These are phyloP conservation scores for Barypeithes pellucidus DNA, from an alignment of 2,888 invertebrate genomes.

Conservation along the genomic window DNA sequence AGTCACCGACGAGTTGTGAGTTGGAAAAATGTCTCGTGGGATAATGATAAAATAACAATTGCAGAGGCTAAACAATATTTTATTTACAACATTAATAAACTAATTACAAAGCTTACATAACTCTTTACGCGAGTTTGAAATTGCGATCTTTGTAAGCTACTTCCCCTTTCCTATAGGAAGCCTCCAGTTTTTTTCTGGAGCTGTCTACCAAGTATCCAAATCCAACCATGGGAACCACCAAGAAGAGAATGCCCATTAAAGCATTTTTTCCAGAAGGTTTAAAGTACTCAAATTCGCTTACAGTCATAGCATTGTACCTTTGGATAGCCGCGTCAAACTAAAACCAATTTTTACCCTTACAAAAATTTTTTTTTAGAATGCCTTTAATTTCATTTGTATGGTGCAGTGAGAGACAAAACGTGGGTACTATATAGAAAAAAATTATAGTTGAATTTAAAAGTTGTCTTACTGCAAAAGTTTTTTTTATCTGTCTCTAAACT, in stretches of 20 bases:
- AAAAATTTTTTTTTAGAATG: too few species aligned
- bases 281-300: slow-evolving; percentile 78
- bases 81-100: slow-evolving; percentile 30
- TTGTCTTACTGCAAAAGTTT: too few species aligned
- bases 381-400: too few species aligned
- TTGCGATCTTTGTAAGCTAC: slow-evolving; percentile 83
- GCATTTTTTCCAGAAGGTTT: slow-evolving; percentile 74
- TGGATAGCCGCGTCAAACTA: slow-evolving; percentile 89
- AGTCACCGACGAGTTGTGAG: too few species aligned
- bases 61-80: slow-evolving; percentile 9
- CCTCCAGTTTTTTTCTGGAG: slow-evolving; percentile 74
- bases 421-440: too few species aligned
- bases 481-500: too few species aligned
- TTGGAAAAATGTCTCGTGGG: too few species aligned
- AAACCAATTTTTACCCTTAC: slow-evolving; percentile 63
- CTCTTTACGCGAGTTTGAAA: slow-evolving; percentile 78
- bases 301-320: slow-evolving; percentile 82
- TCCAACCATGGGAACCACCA: slow-evolving; percentile 74
- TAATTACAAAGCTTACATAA: slow-evolving; percentile 1
- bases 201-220: slow-evolving; percentile 74
- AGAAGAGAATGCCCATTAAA: slow-evolving; percentile 65
- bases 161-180: slow-evolving; percentile 79
- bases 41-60: background rate
- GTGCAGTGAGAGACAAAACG: too few species aligned
- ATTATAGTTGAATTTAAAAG: too few species aligned